Percentiles rank a stretch among this genome's conserved stretches.
phyloP scores from a whole-genome alignment of 2,888 invertebrate genomes.

The Deilephila elpenor region DNA sequence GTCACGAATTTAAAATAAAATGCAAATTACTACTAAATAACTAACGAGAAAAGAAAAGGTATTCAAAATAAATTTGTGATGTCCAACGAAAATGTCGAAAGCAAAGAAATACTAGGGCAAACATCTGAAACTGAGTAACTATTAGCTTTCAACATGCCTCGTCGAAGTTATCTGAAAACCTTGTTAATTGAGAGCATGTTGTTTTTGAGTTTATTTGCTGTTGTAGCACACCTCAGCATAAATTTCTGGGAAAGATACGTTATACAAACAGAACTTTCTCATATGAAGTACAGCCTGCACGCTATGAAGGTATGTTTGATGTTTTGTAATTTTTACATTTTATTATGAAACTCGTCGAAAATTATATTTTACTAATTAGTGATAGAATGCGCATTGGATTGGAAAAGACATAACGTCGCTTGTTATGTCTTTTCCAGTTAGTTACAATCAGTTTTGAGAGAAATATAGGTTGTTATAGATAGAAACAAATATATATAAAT shows the following conservation, averaged over 20 bases:
- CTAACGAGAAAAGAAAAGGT: not conserved
- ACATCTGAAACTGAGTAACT: not conserved
- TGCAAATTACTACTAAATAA: not conserved
- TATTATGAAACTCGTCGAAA: no score
- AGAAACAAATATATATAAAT: no score
- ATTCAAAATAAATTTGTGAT: not conserved
- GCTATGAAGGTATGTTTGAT: conserved; percentile 58
- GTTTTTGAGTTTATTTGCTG: conserved; percentile 56
- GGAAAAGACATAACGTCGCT: no score
- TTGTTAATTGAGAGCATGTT: conserved; percentile 57
- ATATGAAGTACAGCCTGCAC: conserved; percentile 63
- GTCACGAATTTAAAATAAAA: not conserved
- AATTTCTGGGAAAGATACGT: conserved; percentile 68
- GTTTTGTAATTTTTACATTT: not conserved
- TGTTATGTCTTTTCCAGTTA: no score
- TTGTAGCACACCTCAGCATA: conserved; percentile 62
- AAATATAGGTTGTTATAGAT: no score
- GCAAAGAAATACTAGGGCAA: not conserved
- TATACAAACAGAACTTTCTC: conserved; percentile 58
- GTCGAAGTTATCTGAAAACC: conserved; percentile 46
- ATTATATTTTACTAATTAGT: no score
- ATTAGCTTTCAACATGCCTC: conserved; percentile 53
- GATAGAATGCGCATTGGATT: no score
- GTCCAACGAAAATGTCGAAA: not conserved
- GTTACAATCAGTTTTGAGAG: no score